Evolutionary conservation across 2,888 invertebrate species (phyloP).

Genomic region (Mongoloraphidia duomilia): DNA sequence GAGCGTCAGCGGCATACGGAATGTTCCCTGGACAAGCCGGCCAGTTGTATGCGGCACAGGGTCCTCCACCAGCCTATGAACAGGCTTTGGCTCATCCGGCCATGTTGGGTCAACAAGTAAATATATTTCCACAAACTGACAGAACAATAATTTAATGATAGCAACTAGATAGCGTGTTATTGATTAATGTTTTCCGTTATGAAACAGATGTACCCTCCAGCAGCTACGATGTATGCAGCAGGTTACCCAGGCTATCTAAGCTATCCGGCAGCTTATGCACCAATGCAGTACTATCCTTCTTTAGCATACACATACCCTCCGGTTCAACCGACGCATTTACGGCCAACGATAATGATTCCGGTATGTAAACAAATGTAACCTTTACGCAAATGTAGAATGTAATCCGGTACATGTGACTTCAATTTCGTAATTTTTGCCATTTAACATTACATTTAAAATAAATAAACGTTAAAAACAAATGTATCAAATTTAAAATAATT

Average conservation of each 20-base stretch:
- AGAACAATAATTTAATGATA: neutral
- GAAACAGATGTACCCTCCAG: conserved; percentile 54
- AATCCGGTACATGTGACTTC: neutral
- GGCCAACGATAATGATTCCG: conserved; percentile 68
- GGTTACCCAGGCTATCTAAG: conserved; percentile 62
- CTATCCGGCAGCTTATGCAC: conserved; percentile 59
- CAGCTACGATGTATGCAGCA: conserved; percentile 49
- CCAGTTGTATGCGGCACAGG: conserved; percentile 51
- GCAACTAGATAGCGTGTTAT: neutral
- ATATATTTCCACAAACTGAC: neutral
- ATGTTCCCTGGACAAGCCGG: conserved; percentile 35
- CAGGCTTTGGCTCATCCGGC: conserved; percentile 50
- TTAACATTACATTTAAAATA: too few relatives aligned
- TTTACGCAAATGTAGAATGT: neutral
- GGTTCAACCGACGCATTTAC: conserved; percentile 47
- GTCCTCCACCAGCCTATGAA: conserved; percentile 54
- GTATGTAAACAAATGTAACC: conserved; percentile 32
- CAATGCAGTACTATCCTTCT: conserved; percentile 55
- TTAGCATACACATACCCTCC: conserved; percentile 43
- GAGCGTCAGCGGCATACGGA: conserved; percentile 28
- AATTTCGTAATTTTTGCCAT: too few relatives aligned
- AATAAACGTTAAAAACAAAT: too few relatives aligned
- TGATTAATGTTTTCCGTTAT: neutral
- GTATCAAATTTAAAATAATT: conserved; percentile 4
- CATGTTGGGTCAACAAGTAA: conserved; percentile 33